Evolutionary conservation across 53 echinoderm and acorn worm genomes (phyloP), one percentile per base, ranked within the genome.

Genomic region (Apostichopus leukothele): DNA sequence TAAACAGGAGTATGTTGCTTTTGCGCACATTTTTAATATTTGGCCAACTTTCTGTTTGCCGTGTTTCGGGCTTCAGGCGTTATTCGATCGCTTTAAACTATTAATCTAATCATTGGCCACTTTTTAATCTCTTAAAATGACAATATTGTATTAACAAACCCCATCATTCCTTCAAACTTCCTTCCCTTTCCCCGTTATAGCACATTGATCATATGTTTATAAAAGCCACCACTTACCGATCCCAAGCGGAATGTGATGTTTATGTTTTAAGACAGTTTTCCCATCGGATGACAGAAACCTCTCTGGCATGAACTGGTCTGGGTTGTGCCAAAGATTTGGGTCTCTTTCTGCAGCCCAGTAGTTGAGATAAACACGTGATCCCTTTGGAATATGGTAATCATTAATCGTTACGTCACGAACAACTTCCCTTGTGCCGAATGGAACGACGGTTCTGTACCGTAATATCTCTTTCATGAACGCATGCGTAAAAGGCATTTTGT

Each of bases 311-410:
- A 80, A 80, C 54, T 80, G 55, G 9, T 59, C 53, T 9, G 80
- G 80, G 8, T 55, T 80, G 55, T 80, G 16, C 80, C 80, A 80
- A 9, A 54, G 21, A 5, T 52, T 7, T 5, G 80, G 80, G 23
- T 80, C 80, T n/a, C 80, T 80, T 59, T 80, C 80, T 0, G 60
- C 53, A 80, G 80, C 80, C 80, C 80, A 80, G 23, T 54, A 80
- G 55, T 80, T 80, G 4, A 80, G 80, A 51, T 54, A 80, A n/a
- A 80, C 19, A 54, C 80, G 80, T 59, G 80, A 80, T 55, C 80
- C 80, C 18, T 55, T 80, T 5, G 54, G 54, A 51, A 80, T 80
- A 7, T 22, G 10, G 80, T 80, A 80, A 2, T 21, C 80, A 55
- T 80, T 57, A 19, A 80, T 80, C 8, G 23, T 23, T 8, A 80